Evolutionary conservation across 2,888 invertebrate species (phyloP), one percentile per base, ranked within the genome.

Genomic region (Ophion ventricosus): DNA sequence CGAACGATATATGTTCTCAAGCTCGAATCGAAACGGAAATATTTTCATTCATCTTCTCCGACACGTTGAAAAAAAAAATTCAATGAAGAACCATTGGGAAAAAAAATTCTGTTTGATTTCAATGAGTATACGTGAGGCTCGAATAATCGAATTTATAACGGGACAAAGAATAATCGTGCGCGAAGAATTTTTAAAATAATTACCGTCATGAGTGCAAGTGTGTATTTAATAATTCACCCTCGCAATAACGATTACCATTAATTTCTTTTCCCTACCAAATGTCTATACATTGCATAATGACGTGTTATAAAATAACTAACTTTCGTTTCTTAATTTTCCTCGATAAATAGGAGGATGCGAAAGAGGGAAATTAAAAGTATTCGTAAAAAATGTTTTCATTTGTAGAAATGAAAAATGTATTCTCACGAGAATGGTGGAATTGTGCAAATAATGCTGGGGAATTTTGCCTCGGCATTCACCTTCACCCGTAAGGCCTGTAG

Each of bases 381-480:
- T 23, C 43, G n/a, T 10, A 3, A 66, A 26, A 2, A 20, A 7
- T 29, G 17, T 29, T 29, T 56, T 56, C 0, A 1, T 35, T 72
- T 35, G n/a, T 72, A 11, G 17, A 73, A 43, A 25, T 23, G 11
- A 56, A 59, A 35, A 79, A 64, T 64, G 23, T 4, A 67, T 77
- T 77, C 67, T 57, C 59, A 35, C 49, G 77, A 78, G 49, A 57
- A 54, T 70, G 49, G 43, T 64, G 80, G 70, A 85, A 80, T 76
- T 63, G 85, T 79, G 78, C 69, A 76, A 82, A 80, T 80, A 77
- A 61, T 67, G 63, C 25, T 49, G 56, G 66, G 57, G 73, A 76
- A 73, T 64, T 82, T 76, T 77, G 73, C 84, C 80, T 82, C 82
- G 82, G 77, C 76, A 83, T 82, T 85, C 82, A 85, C 82, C 82